Evolutionary conservation across 2,113 vertebrate species (phyloP).

Genomic region (Oreochromis spilurus): DNA sequence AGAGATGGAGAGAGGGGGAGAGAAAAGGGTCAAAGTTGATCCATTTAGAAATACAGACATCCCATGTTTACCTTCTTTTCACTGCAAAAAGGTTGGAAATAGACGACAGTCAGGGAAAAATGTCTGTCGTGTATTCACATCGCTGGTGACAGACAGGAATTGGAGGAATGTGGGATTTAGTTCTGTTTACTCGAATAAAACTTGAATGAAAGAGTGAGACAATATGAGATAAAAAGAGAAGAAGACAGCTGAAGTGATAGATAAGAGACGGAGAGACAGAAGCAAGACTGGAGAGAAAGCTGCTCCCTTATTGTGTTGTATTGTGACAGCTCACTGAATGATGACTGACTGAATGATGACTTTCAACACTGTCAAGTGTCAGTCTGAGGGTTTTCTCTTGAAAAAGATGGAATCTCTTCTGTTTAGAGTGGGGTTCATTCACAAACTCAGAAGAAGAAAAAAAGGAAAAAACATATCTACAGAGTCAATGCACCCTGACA

Average conservation of each 20-base stretch:
- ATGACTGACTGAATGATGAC: not conserved
- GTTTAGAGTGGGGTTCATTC: not conserved
- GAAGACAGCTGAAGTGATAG: not conserved
- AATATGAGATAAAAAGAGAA: not conserved
- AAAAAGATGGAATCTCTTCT: not conserved
- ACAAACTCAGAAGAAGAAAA: not conserved
- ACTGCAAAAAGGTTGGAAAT: not conserved
- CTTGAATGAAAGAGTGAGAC: not conserved
- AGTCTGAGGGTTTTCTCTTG: not conserved
- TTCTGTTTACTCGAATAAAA: not conserved
- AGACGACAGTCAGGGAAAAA: not conserved
- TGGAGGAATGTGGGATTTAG: not conserved
- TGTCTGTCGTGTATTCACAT: not conserved
- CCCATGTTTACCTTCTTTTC: not conserved
- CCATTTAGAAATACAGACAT: not conserved
- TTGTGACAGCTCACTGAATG: slow-evolving; percentile 16
- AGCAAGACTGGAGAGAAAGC: not conserved
- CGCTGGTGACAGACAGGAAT: not conserved
- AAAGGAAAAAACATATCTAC: not conserved
- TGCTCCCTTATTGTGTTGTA: not conserved
- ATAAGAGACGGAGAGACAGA: not conserved
- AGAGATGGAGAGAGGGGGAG: slow-evolving; percentile 2
- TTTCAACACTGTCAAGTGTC: not conserved
- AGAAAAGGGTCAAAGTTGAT: not conserved
- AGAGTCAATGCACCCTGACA: not conserved